Percentiles rank a stretch among this genome's conserved stretches.
Conservation (phyloP, 2,113 vertebrate genomes). For the Indicator maculatus region DNA sequence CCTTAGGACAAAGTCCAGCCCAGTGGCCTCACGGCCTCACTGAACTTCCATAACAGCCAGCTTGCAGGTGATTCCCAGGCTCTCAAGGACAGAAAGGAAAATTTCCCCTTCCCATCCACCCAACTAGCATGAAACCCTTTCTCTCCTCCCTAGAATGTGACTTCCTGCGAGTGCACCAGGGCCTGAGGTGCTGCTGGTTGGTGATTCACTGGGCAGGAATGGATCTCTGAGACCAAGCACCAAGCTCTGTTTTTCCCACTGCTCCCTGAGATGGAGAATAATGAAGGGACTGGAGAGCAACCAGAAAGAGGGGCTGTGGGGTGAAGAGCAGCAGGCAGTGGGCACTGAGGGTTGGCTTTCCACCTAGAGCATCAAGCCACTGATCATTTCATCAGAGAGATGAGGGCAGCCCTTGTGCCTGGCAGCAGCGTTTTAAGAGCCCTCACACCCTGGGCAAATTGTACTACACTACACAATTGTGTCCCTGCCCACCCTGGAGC, state of each 20-base stretch:
- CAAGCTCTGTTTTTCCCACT: neutral
- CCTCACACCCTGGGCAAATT: neutral
- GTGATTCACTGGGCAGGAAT: conserved; percentile 29
- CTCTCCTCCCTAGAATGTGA: neutral
- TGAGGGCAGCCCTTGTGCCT: neutral
- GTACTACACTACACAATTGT: too few species aligned
- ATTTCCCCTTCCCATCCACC: neutral
- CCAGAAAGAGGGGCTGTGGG: neutral
- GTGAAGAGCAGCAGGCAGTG: neutral
- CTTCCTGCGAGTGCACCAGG: neutral
- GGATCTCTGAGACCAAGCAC: neutral
- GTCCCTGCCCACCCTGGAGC: neutral
- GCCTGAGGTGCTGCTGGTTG: neutral
- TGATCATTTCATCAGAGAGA: neutral
- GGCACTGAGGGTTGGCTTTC: neutral
- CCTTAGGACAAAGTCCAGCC: neutral
- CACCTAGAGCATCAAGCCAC: rapidly evolving
- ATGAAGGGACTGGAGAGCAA: neutral
- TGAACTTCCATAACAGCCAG: neutral
- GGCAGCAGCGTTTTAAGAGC: neutral
- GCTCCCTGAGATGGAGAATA: neutral
- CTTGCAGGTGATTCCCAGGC: neutral
- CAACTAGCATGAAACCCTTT: neutral
- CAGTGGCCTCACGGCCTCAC: neutral
- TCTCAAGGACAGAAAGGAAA: neutral